Base-by-base conservation (phyloP, 1,140 invertebrate species). In the Campodea augens region DNA sequence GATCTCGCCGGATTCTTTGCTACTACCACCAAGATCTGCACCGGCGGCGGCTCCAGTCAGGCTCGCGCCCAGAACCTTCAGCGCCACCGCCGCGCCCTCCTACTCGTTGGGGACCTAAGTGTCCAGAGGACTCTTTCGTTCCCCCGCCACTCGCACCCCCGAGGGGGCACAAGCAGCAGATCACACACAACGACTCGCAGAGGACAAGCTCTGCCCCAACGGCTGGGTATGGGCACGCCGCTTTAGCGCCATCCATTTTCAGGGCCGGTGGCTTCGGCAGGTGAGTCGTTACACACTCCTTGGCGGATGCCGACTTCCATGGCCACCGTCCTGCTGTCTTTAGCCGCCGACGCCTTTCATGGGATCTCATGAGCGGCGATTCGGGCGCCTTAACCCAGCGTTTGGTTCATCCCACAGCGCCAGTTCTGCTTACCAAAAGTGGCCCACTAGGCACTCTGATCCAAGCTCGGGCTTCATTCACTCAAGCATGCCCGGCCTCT, bases 251-350 rank as follows among this genome's bases (percentile, higher is more conserved):
- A 79, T 81, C 78, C 79, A 82, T 85, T 86, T 86, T 84, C 77
- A 82, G 78, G 76, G 78, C 78, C 81, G 74, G 75, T 78, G 76
- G 70, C 72, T 81, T 83, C 75, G 75, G 77, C 76, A 79, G 78
- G 77, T 84, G 77, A 83, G 78, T 81, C 77, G 76, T 82, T 82
- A 77, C 77, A 81, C 78, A 80, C 77, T 81, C 77, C 77, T 81
- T 81, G 77, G 78, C 77, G 75, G 78, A 73, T 83, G 76, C 74
- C 78, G 71, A 82, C 78, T 81, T 83, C 79, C 79, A 81, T 83
- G 78, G 74, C 77, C 78, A 84, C 78, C 77, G 78, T 79, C 78
- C 78, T 79, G 76, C 74, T 82, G 80, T 84, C 75, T 72, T 68
- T 68, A 80, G 71, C 70, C 62, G 58, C 67, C n/a, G n/a, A n/a